phyloP scores from a whole-genome alignment of 2,113 vertebrate genomes.

The Forbesichthys papilliferus region DNA sequence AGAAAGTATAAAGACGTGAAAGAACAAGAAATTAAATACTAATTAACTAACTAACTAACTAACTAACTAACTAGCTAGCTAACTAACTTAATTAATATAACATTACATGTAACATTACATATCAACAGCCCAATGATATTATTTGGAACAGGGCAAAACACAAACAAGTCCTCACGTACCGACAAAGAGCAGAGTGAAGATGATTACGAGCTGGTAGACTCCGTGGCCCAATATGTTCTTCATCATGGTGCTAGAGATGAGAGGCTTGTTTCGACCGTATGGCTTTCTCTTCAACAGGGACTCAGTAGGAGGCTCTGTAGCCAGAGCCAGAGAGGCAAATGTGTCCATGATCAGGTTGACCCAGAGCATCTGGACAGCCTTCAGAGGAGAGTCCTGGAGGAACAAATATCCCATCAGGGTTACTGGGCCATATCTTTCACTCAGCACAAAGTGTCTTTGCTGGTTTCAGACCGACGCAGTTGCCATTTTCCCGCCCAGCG shows the following conservation, averaged over 20 bases:
- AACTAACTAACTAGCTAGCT: too few species aligned
- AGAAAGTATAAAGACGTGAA: too few species aligned
- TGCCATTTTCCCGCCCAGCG: too few species aligned
- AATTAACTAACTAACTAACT: too few species aligned
- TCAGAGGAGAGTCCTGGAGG: slow-evolving; percentile 90
- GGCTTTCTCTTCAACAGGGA: slow-evolving; percentile 88
- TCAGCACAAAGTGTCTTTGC: too few species aligned
- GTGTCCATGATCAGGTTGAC: slow-evolving; percentile 98
- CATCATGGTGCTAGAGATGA: slow-evolving; percentile 97
- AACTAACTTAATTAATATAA: too few species aligned
- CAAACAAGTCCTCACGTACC: slow-evolving; percentile 66
- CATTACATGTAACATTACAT: too few species aligned
- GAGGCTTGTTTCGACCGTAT: slow-evolving; percentile 93
- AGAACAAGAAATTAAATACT: too few species aligned
- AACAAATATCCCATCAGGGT: background rate
- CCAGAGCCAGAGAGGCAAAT: slow-evolving; percentile 92
- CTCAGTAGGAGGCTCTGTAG: slow-evolving; percentile 92
- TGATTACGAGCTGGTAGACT: slow-evolving; percentile 91
- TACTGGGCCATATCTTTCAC: too few species aligned
- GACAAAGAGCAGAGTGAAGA: slow-evolving; percentile 92
- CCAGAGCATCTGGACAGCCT: slow-evolving; percentile 98
- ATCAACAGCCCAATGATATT: slow-evolving; percentile 39
- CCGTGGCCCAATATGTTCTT: slow-evolving; percentile 96
- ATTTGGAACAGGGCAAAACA: background rate
- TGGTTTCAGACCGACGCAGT: too few species aligned